These are phyloP conservation scores for Siniperca obscura DNA, from an alignment of 2,797 vertebrate genomes.

Conservation along the genomic window DNA sequence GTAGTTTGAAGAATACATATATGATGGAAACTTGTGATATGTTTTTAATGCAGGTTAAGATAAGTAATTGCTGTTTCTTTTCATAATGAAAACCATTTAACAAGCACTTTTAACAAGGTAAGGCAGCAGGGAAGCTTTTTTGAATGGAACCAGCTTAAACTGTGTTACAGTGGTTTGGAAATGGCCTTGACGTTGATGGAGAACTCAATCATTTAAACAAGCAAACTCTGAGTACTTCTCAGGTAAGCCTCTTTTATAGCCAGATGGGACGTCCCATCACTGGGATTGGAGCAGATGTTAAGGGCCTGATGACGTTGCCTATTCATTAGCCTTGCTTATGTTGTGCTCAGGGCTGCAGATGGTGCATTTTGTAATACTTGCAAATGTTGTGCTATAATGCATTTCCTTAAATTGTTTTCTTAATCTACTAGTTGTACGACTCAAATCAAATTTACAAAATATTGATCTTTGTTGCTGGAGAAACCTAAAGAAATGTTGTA, in stretches of 20 bases:
- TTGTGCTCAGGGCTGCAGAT: conserved; percentile 7
- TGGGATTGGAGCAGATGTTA: conserved; percentile 36
- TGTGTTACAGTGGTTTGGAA: not conserved
- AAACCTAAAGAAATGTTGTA: not conserved
- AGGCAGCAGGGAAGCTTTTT: not conserved
- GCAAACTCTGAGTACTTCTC: not conserved
- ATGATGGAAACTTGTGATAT: not conserved
- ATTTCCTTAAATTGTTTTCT: not conserved
- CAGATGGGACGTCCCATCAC: conserved; percentile 31
- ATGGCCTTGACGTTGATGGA: not conserved
- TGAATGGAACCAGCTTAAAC: not conserved
- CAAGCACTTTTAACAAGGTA: too few relatives aligned
- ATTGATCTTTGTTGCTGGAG: not conserved
- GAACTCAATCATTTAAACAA: not conserved
- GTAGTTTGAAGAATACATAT: not conserved
- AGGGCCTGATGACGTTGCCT: conserved; percentile 11
- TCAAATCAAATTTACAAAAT: not conserved
- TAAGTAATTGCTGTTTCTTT: not conserved
- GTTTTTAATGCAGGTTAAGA: not conserved
- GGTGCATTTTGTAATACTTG: not conserved
- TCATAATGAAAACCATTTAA: not conserved
- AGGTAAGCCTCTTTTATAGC: conserved; percentile 12
- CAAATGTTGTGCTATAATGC: not conserved
- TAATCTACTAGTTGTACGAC: not conserved
- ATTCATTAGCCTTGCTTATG: conserved; percentile 23